Conservation (phyloP, 2,797 vertebrate genomes). For the Pseudochromis fuscus region DNA sequence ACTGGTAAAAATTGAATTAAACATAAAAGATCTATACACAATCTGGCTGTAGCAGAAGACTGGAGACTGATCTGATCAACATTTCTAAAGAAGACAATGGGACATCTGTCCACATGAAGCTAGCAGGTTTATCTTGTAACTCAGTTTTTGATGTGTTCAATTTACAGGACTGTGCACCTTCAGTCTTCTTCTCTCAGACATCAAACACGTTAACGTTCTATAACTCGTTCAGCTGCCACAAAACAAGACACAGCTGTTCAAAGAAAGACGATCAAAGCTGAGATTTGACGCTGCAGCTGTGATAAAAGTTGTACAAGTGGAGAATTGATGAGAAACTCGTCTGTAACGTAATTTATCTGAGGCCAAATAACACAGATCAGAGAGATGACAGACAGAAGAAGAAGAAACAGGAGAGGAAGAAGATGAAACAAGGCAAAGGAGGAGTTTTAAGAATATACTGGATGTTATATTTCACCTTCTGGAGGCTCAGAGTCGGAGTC, state of each 20-base stretch:
- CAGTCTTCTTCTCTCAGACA: background rate
- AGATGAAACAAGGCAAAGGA: background rate
- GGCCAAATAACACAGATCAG: background rate
- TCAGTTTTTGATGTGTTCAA: background rate
- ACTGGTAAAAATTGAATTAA: too few species aligned
- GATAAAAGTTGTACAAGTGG: too few species aligned
- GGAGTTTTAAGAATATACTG: too few species aligned
- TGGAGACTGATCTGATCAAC: too few species aligned
- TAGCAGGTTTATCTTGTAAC: background rate
- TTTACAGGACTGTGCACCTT: background rate
- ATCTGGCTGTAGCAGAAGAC: too few species aligned
- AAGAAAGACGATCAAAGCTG: background rate
- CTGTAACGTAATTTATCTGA: background rate
- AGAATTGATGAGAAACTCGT: background rate
- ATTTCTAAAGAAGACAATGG: too few species aligned
- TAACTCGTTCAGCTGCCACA: background rate
- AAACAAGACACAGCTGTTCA: background rate
- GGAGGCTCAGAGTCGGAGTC: constrained; percentile 97
- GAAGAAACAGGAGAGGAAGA: background rate
- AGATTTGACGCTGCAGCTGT: background rate
- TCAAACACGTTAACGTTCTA: background rate
- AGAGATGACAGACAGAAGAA: background rate
- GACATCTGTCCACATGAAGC: too few species aligned
- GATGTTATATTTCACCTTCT: constrained; percentile 87
- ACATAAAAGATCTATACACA: too few species aligned